These are phyloP conservation scores for Neodontobutis hainanensis DNA, from an alignment of 2,113 vertebrate genomes.

Conservation along the genomic window DNA sequence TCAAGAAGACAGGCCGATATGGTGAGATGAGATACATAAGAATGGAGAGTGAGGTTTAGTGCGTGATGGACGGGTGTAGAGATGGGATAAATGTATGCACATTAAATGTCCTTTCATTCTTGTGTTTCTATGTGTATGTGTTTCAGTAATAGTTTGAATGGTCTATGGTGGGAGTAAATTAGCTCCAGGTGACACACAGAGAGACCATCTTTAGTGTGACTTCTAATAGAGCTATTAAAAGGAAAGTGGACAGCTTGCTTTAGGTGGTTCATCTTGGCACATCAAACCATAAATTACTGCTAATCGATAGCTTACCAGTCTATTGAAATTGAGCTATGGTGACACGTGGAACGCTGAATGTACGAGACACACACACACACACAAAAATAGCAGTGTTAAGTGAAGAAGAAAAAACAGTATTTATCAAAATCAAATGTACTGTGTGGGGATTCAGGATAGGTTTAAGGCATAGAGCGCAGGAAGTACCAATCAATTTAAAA, in stretches of 20 bases:
- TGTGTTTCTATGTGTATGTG: slow-evolving; percentile 51
- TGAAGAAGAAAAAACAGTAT: neutral
- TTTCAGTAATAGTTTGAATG: slow-evolving; percentile 78
- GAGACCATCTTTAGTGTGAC: slow-evolving; percentile 65
- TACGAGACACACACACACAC: slow-evolving; percentile 1
- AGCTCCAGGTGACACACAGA: slow-evolving; percentile 68
- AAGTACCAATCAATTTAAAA: too few relatives aligned
- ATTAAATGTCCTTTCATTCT: slow-evolving; percentile 70
- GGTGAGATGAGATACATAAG: slow-evolving; percentile 53
- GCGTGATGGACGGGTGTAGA: slow-evolving; percentile 58
- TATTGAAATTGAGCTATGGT: slow-evolving; percentile 80
- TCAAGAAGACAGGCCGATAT: slow-evolving; percentile 46
- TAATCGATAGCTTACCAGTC: slow-evolving; percentile 81
- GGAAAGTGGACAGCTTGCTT: slow-evolving; percentile 77
- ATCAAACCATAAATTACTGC: slow-evolving; percentile 79
- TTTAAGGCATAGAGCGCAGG: neutral
- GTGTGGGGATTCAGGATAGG: neutral
- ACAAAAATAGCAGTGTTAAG: neutral
- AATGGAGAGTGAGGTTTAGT: slow-evolving; percentile 47
- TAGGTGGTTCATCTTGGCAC: slow-evolving; percentile 69
- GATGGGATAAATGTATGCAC: slow-evolving; percentile 58
- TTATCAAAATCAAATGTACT: neutral
- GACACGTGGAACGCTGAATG: slow-evolving; percentile 68
- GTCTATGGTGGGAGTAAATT: slow-evolving; percentile 74
- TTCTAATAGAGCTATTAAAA: slow-evolving; percentile 80